A percentile compares a stretch with the other conserved stretches of the same genome.
These are phyloP conservation scores for Sycophaga agraensis DNA, from an alignment of 1,140 invertebrate genomes.

Conservation along the genomic window DNA sequence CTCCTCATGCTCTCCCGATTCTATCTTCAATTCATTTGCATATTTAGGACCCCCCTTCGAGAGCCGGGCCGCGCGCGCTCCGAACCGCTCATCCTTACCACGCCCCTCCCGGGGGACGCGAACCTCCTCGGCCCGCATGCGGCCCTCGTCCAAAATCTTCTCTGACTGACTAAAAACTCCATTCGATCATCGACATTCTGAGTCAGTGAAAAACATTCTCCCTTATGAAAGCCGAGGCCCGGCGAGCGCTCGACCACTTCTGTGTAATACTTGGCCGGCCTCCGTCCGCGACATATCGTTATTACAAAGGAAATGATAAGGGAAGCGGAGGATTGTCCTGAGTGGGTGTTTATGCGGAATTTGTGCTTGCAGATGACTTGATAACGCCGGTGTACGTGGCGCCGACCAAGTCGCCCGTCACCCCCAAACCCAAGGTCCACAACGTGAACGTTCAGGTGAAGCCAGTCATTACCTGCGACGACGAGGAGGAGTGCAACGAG, in stretches of 20 bases:
- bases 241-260: too few relatives aligned
- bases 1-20: conserved; percentile 47
- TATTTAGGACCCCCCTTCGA: conserved; percentile 42
- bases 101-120: not conserved
- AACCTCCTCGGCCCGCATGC: conserved; percentile 35
- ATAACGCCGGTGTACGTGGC: conserved; percentile 90
- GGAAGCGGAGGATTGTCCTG: too few relatives aligned
- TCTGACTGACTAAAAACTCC: conserved; percentile 47
- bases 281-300: too few relatives aligned
- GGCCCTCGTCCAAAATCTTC: conserved; percentile 41
- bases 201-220: not conserved
- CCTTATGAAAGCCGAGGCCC: too few relatives aligned
- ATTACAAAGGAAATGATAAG: too few relatives aligned
- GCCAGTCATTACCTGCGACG: conserved; percentile 63
- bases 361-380: conserved; percentile 69
- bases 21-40: conserved; percentile 52
- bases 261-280: too few relatives aligned
- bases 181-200: conserved; percentile 30
- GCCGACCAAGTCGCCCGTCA: conserved; percentile 70
- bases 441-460: conserved; percentile 47
- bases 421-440: conserved; percentile 49
- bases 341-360: too few relatives aligned
- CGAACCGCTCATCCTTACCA: too few relatives aligned
- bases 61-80: too few relatives aligned
- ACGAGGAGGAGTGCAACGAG: conserved; percentile 73